Evolutionary conservation across 2,797 vertebrate genomes (phyloP).

Genomic region (Rhynchonycteris naso): DNA sequence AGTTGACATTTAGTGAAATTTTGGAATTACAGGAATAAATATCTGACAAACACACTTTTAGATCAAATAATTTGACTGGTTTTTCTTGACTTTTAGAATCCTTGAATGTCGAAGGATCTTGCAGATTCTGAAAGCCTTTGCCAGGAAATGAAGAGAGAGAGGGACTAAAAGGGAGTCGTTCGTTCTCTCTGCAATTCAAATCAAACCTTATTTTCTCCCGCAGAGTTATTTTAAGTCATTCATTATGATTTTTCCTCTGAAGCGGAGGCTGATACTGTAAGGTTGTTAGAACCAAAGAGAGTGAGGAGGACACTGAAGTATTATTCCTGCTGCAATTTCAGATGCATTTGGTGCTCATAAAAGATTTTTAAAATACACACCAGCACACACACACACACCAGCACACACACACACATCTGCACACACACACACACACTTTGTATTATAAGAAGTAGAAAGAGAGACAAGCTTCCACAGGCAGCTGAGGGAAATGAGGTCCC

Average conservation of each 20-base stretch:
- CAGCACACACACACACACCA: background rate
- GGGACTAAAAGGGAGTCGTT: conserved; percentile 62
- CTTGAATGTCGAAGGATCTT: conserved; percentile 66
- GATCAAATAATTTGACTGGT: conserved; percentile 2
- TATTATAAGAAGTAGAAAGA: conserved; percentile 40
- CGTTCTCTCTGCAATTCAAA: conserved; percentile 79
- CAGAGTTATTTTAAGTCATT: conserved; percentile 83
- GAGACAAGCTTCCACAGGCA: conserved; percentile 30
- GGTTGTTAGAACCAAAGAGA: conserved; percentile 74
- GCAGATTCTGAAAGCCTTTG: conserved; percentile 67
- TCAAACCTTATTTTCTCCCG: conserved; percentile 79
- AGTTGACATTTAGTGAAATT: background rate
- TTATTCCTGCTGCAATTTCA: conserved; percentile 78
- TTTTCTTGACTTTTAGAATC: conserved; percentile 60
- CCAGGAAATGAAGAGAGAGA: conserved; percentile 57
- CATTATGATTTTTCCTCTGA: conserved; percentile 82
- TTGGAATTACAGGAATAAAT: background rate
- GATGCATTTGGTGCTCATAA: conserved; percentile 75
- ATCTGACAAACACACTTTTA: background rate
- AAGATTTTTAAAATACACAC: conserved; percentile 65
- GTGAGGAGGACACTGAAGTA: conserved; percentile 73
- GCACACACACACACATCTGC: background rate
- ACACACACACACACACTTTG: background rate
- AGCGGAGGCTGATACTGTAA: conserved; percentile 73
- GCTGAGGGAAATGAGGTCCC: conserved; percentile 33